These are phyloP conservation scores for Heliconius aoede DNA, from an alignment of 2,888 invertebrate genomes.

Conservation along the genomic window DNA sequence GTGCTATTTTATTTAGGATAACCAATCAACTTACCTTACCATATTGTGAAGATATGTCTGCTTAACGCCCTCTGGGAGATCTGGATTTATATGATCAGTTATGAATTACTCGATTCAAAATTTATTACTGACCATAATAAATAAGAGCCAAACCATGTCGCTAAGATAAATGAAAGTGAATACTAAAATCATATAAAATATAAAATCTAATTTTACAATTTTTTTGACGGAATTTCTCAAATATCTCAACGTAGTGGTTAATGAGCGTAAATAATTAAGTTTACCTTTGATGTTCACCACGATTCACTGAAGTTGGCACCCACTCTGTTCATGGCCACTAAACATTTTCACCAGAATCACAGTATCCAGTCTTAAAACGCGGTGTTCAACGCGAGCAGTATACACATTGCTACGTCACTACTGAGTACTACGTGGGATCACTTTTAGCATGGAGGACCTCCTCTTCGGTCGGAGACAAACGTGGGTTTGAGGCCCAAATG, in stretches of 20 bases:
- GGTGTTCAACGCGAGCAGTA: constrained; percentile 54
- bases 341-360: constrained; percentile 61
- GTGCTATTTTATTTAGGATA: not conserved
- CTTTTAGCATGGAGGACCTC: constrained; percentile 53
- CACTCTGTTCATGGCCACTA: constrained; percentile 58
- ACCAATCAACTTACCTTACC: not conserved
- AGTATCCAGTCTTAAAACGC: constrained; percentile 58
- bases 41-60: not conserved
- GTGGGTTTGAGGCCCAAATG: constrained; percentile 67
- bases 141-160: constrained; percentile 10
- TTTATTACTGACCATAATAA: constrained; percentile 18
- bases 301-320: constrained; percentile 53
- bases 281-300: constrained; percentile 66
- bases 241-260: constrained; percentile 21
- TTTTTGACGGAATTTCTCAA: not conserved
- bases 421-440: constrained; percentile 49
- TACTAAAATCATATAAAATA: no score
- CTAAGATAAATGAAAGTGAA: not conserved
- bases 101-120: constrained; percentile 11
- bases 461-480: constrained; percentile 63
- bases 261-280: constrained; percentile 47
- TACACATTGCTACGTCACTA: constrained; percentile 61
- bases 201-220: no score
- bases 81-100: constrained; percentile 17
- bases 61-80: constrained; percentile 7